Percentiles rank a stretch among this genome's conserved stretches.
Conservation (phyloP, 2,113 vertebrate species). For the Pelmatolapia mariae region DNA sequence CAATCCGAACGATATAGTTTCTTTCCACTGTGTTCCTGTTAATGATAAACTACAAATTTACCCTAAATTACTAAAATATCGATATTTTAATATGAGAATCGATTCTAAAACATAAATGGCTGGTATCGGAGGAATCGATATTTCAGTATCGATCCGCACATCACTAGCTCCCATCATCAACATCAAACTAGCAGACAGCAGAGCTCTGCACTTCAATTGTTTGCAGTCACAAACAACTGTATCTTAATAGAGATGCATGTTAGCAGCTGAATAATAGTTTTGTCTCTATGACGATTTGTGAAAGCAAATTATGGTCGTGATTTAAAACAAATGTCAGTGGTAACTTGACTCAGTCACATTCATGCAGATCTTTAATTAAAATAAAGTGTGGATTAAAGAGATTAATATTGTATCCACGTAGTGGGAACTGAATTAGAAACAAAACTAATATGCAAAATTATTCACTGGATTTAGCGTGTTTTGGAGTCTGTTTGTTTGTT, state of each 20-base stretch:
- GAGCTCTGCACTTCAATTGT: not conserved
- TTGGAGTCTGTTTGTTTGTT: not conserved
- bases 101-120: not conserved
- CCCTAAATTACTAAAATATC: not conserved
- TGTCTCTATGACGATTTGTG: not conserved
- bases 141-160: not conserved
- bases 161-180: not conserved
- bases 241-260: slow-evolving; percentile 47
- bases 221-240: not conserved
- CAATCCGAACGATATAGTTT: too few relatives aligned
- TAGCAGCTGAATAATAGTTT: not conserved
- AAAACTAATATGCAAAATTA: not conserved
- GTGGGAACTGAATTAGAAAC: not conserved
- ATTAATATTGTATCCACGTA: not conserved
- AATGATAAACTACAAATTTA: not conserved
- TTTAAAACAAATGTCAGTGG: not conserved
- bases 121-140: not conserved
- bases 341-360: not conserved
- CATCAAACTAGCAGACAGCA: not conserved
- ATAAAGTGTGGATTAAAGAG: not conserved
- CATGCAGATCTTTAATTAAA: not conserved
- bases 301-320: not conserved
- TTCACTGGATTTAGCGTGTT: not conserved
- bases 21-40: not conserved
- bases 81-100: not conserved